Conservation (phyloP, 2,113 vertebrate genomes). For the Bucco capensis region DNA sequence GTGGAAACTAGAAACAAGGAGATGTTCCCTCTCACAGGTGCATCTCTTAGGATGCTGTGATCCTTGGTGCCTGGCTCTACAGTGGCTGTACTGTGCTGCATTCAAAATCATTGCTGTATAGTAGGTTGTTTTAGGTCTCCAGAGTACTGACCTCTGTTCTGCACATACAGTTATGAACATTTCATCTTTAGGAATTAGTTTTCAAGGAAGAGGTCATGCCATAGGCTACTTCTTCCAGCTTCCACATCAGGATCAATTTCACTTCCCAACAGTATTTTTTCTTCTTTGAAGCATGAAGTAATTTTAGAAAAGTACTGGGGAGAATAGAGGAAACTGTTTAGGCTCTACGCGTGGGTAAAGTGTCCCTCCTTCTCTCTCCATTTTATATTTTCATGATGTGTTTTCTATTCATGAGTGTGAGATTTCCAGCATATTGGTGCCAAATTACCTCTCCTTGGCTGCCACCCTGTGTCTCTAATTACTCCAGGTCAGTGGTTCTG, state of each 20-base stretch:
- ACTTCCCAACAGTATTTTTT: neutral
- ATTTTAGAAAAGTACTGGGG: neutral
- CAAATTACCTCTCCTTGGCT: neutral
- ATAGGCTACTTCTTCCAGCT: neutral
- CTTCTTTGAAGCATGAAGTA: neutral
- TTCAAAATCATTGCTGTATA: neutral
- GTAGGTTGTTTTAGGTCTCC: neutral
- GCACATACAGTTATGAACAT: neutral
- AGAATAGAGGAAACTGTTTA: conserved; percentile 36
- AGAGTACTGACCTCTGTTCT: neutral
- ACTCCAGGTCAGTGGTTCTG: neutral
- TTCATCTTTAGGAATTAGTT: neutral
- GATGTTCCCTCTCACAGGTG: neutral
- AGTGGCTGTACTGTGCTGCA: neutral
- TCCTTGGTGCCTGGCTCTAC: neutral
- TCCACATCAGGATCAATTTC: neutral
- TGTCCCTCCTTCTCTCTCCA: neutral
- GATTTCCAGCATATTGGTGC: neutral
- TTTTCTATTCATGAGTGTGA: neutral
- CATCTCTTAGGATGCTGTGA: neutral
- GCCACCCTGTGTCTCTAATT: neutral
- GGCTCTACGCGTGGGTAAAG: neutral
- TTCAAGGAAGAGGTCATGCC: neutral
- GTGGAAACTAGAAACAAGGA: neutral
- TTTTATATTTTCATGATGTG: neutral